These are phyloP conservation scores for Gibbula magus DNA, from an alignment of 2,888 invertebrate genomes.

Conservation along the genomic window DNA sequence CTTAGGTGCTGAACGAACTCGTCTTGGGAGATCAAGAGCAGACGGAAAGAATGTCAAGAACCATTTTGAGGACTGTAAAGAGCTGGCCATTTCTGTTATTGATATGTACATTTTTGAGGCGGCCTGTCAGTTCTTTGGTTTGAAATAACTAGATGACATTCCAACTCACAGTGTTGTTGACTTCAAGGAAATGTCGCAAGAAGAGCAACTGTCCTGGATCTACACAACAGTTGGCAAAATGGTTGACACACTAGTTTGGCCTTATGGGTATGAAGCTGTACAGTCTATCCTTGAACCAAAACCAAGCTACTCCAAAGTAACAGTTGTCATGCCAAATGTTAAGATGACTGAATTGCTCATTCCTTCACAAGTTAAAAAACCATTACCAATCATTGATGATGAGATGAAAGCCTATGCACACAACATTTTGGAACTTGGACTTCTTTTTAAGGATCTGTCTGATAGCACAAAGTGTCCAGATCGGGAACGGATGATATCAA, in stretches of 20 bases:
- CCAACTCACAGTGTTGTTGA: background rate
- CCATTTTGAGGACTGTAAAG: slow-evolving; percentile 27
- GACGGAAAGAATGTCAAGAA: slow-evolving; percentile 25
- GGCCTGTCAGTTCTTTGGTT: slow-evolving; percentile 25
- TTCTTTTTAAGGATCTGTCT: background rate
- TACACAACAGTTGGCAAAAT: background rate
- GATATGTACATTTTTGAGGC: slow-evolving; percentile 34
- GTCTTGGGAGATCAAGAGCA: slow-evolving; percentile 30
- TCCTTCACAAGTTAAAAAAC: background rate
- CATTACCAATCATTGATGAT: background rate
- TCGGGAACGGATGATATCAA: background rate
- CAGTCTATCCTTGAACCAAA: too few relatives aligned
- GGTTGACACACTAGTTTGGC: slow-evolving; percentile 9
- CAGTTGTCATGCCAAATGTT: background rate
- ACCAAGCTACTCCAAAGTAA: background rate
- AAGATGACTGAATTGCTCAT: background rate
- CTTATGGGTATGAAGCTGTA: background rate
- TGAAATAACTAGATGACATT: slow-evolving; percentile 11
- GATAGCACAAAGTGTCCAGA: background rate
- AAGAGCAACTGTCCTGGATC: slow-evolving; percentile 9
- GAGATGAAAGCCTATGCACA: background rate
- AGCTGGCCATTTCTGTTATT: slow-evolving; percentile 27
- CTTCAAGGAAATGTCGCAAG: too few relatives aligned
- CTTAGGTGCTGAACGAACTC: slow-evolving; percentile 21
- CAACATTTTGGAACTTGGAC: background rate